These are phyloP conservation scores for Rhodeus uyekii DNA, from an alignment of 2,797 vertebrate genomes.

Conservation along the genomic window DNA sequence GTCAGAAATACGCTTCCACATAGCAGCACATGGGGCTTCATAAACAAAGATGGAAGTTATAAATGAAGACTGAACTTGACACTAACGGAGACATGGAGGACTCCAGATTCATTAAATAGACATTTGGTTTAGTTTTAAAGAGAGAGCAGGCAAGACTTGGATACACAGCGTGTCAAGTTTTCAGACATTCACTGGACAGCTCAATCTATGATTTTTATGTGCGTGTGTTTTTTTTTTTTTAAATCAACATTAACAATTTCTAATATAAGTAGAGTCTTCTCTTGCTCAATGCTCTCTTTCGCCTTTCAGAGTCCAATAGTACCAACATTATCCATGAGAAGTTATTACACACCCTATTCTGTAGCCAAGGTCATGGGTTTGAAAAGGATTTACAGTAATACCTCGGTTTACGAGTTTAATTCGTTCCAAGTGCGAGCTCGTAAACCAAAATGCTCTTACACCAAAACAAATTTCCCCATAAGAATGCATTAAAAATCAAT, in stretches of 20 bases:
- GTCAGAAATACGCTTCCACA: conserved; percentile 37
- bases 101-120: conserved; percentile 80
- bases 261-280: too few species aligned
- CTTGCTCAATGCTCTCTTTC: too few species aligned
- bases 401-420: too few species aligned
- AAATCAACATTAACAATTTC: too few species aligned
- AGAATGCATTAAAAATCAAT: too few species aligned
- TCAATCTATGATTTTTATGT: neutral
- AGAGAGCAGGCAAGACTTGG: conserved; percentile 6
- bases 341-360: neutral
- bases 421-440: too few species aligned
- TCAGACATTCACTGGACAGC: neutral
- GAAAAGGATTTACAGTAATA: too few species aligned
- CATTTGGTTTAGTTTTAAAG: conserved; percentile 51
- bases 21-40: conserved; percentile 37
- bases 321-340: neutral
- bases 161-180: too few species aligned
- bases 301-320: neutral
- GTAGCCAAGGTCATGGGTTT: neutral
- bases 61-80: conserved; percentile 72
- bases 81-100: conserved; percentile 66
- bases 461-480: too few species aligned
- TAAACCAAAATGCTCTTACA: too few species aligned
- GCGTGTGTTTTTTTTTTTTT: too few species aligned
- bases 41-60: conserved; percentile 63